A percentile compares a stretch with the other conserved stretches of the same genome.
Evolutionary conservation across 2,113 vertebrate species (phyloP).

Genomic region (Pampusana beccarii): DNA sequence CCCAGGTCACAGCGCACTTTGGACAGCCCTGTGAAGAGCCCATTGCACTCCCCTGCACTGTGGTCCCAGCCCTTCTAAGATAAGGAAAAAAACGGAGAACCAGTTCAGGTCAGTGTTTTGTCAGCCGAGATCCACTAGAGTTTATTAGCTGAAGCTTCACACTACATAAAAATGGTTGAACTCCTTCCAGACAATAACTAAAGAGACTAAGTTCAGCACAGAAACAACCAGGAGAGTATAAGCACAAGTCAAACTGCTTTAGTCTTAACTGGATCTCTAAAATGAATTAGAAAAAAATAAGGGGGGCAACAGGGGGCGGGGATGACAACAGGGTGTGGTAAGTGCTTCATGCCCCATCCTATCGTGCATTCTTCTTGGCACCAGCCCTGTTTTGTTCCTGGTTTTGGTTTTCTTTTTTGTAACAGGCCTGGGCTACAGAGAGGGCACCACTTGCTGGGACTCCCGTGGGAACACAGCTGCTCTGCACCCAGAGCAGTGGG

Average conservation of each 20-base stretch:
- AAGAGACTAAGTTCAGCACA: background rate
- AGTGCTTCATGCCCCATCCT: background rate
- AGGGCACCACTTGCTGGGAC: rapidly evolving
- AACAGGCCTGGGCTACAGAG: background rate
- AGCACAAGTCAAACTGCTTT: background rate
- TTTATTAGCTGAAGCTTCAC: background rate
- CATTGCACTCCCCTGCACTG: no score
- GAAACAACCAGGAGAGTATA: background rate
- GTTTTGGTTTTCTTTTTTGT: no score
- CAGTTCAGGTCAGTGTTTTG: background rate
- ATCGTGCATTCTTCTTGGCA: background rate
- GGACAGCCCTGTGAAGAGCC: background rate
- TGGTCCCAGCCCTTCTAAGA: background rate
- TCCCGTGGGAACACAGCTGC: background rate
- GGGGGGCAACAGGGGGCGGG: no score
- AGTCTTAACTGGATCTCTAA: background rate
- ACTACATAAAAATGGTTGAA: background rate
- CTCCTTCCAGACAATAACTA: background rate
- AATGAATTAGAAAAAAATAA: background rate
- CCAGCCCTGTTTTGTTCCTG: background rate
- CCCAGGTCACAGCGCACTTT: rapidly evolving
- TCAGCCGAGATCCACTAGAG: background rate
- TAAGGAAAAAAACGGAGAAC: background rate
- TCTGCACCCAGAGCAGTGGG: rapidly evolving
- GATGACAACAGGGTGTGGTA: no score